Conservation (phyloP, 92 coral and sea anemone genomes). For the Desmophyllum pertusum region DNA sequence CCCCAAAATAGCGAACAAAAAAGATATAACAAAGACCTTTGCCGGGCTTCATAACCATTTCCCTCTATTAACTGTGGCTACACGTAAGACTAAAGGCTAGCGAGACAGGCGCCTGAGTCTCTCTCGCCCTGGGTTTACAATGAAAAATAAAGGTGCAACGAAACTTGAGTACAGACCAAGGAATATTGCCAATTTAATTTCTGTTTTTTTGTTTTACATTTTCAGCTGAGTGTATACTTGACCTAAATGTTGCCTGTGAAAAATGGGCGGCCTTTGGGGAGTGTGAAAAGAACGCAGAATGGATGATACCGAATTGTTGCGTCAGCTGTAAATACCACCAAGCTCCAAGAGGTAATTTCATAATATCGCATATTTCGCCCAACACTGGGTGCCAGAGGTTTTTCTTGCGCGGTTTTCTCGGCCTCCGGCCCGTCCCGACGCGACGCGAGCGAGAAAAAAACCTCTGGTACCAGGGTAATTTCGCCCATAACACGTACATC, state of each 20-base stretch:
- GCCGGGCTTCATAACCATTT: too few species aligned
- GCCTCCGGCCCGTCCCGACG: too few species aligned
- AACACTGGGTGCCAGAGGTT: too few species aligned
- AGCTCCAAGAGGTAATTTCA: conserved; percentile 11
- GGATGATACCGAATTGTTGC: conserved; percentile 66
- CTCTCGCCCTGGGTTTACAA: not conserved
- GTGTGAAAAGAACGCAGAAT: conserved; percentile 51
- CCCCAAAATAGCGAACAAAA: too few species aligned
- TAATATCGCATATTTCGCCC: too few species aligned
- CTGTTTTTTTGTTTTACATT: not conserved
- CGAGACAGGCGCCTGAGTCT: not conserved
- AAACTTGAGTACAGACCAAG: not conserved
- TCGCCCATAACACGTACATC: too few species aligned
- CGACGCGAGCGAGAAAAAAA: too few species aligned
- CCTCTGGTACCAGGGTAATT: too few species aligned
- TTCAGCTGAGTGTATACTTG: not conserved
- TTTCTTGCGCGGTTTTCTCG: too few species aligned
- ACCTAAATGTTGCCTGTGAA: conserved; percentile 38
- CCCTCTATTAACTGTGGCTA: too few species aligned
- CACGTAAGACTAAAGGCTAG: not conserved
- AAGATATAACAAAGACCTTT: too few species aligned
- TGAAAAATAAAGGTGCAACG: not conserved
- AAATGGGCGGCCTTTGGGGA: conserved; percentile 62
- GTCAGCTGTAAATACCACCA: conserved; percentile 48
- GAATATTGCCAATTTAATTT: too few species aligned